Evolutionary conservation across 2,888 invertebrate genomes (phyloP).

Genomic region (Coelogynopora nodosa): DNA sequence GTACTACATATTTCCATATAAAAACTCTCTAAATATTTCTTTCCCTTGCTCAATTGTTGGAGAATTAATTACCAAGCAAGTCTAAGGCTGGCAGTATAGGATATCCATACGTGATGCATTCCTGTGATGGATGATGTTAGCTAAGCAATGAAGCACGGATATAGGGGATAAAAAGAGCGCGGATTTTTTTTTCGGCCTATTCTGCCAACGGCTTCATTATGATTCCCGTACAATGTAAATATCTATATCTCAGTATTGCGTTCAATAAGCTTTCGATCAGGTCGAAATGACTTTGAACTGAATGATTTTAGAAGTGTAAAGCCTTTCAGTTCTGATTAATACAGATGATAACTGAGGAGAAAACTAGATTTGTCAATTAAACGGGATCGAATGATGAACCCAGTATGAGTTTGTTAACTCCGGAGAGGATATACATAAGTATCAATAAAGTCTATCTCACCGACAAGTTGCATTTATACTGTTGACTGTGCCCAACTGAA

Average conservation of each 20-base stretch:
- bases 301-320: not conserved
- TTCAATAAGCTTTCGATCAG: too few species aligned
- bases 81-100: not conserved
- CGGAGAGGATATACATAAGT: too few species aligned
- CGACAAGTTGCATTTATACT: too few species aligned
- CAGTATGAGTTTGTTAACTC: too few species aligned
- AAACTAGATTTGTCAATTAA: not conserved
- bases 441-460: too few species aligned
- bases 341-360: not conserved
- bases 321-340: not conserved
- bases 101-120: not conserved
- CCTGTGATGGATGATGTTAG: not conserved
- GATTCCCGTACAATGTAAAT: too few species aligned
- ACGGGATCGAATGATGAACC: too few species aligned
- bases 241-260: too few species aligned
- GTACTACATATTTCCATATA: too few species aligned
- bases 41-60: too few species aligned
- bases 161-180: not conserved
- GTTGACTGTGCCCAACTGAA: too few species aligned
- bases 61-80: not conserved
- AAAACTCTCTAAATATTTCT: too few species aligned
- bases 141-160: not conserved
- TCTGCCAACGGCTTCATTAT: not conserved
- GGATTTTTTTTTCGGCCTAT: not conserved
- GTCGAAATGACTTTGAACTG: not conserved